These are phyloP conservation scores for Corythucha ciliata DNA, from an alignment of 2,888 invertebrate species.

Conservation along the genomic window DNA sequence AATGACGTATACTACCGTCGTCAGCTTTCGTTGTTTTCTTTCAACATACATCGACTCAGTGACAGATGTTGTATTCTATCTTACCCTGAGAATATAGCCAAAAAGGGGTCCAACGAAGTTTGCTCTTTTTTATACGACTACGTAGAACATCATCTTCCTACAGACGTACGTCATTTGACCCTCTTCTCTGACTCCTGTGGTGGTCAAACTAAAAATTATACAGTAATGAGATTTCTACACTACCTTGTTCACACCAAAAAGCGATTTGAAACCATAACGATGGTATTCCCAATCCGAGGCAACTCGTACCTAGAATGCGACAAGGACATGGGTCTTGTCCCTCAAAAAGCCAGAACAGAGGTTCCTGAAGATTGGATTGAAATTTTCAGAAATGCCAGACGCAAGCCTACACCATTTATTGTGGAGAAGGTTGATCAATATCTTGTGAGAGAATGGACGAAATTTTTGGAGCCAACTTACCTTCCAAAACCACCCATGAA, in stretches of 20 bases:
- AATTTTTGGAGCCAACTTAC: constrained; percentile 3
- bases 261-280: constrained; percentile 18
- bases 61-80: constrained; percentile 13
- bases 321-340: constrained; percentile 23
- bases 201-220: constrained; percentile 31
- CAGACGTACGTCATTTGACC: constrained; percentile 4
- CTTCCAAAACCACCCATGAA: constrained; percentile 15
- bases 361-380: constrained; percentile 31
- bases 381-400: not conserved
- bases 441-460: constrained; percentile 5
- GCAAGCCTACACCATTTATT: not conserved
- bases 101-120: constrained; percentile 26
- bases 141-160: constrained; percentile 9
- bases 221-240: constrained; percentile 25
- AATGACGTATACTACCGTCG: constrained; percentile 27
- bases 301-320: constrained; percentile 2
- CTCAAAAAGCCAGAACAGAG: constrained; percentile 30
- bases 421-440: constrained; percentile 15
- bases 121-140: constrained; percentile 23
- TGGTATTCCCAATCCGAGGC: constrained; percentile 28
- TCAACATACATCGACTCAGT: constrained; percentile 23
- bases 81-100: constrained; percentile 22
- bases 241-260: constrained; percentile 22
- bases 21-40: constrained; percentile 22
- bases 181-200: constrained; percentile 30